phyloP scores from a whole-genome alignment of 2,888 invertebrate genomes.

The Matsumyia berberina region DNA sequence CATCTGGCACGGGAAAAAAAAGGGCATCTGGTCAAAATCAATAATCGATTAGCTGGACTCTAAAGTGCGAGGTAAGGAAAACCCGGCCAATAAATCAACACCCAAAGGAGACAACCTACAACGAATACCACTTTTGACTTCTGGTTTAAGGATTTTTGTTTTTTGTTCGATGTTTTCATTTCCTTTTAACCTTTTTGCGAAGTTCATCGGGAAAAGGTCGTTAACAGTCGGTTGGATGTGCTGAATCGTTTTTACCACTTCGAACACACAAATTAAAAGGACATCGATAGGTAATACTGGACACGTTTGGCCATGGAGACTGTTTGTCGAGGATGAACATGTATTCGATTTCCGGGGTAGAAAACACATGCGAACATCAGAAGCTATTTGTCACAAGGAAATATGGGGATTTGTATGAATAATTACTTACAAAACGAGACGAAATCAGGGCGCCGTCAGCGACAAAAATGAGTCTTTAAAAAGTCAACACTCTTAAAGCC shows the following conservation, averaged over 20 bases:
- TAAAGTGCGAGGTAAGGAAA: slow-evolving; percentile 29
- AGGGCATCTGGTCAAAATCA: slow-evolving; percentile 62
- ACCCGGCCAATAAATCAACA: slow-evolving; percentile 32
- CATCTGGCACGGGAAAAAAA: slow-evolving; percentile 24
- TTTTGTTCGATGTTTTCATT: not conserved
- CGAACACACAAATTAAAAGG: not conserved
- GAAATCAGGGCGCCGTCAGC: no score
- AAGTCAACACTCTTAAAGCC: no score
- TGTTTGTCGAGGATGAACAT: no score
- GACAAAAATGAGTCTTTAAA: no score
- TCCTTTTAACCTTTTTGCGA: not conserved
- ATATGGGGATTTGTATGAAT: no score
- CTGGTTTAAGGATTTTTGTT: slow-evolving; percentile 6
- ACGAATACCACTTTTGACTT: slow-evolving; percentile 42
- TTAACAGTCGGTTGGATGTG: not conserved
- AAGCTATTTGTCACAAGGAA: no score
- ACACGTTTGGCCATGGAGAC: not conserved
- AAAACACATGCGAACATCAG: no score
- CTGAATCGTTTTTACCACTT: not conserved
- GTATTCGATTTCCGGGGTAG: no score
- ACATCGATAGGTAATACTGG: not conserved
- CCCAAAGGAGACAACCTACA: slow-evolving; percentile 12
- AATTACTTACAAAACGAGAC: no score
- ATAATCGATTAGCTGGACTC: slow-evolving; percentile 72
- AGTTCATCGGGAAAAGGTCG: not conserved